Percentiles rank a stretch among this genome's conserved stretches.
phyloP scores from a whole-genome alignment of 2,888 invertebrate species.

The Nymphalis c-album region DNA sequence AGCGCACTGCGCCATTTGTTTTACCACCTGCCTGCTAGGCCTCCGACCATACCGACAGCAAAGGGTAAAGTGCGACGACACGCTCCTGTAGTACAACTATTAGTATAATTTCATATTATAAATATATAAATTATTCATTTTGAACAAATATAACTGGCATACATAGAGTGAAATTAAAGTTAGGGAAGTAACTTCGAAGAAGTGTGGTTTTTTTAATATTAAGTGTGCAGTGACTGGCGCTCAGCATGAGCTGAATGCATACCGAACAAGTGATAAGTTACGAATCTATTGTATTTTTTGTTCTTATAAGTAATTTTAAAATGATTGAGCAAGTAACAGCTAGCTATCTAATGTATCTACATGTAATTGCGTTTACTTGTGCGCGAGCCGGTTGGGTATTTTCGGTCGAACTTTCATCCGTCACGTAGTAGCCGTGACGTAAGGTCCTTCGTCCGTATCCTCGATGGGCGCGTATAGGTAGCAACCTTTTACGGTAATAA shows the following conservation, averaged over 20 bases:
- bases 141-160: not conserved
- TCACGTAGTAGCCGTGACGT: conserved; percentile 17
- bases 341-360: too few relatives aligned
- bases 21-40: not conserved
- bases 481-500: conserved; percentile 16
- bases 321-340: too few relatives aligned
- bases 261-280: conserved; percentile 3
- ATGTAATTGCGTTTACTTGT: too few relatives aligned
- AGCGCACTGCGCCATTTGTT: conserved; percentile 25
- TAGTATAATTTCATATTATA: not conserved
- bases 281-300: too few relatives aligned
- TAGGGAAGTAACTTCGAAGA: not conserved
- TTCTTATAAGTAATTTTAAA: too few relatives aligned
- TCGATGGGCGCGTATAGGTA: conserved; percentile 10
- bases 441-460: conserved; percentile 13
- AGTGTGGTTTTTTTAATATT: not conserved
- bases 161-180: not conserved
- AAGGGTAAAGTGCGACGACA: not conserved
- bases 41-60: not conserved
- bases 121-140: not conserved
- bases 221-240: not conserved
- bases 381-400: too few relatives aligned
- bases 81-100: not conserved
- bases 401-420: not conserved
- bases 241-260: not conserved